These are phyloP conservation scores for Mastacembelus armatus DNA, from an alignment of 2,797 vertebrate genomes.

Conservation along the genomic window DNA sequence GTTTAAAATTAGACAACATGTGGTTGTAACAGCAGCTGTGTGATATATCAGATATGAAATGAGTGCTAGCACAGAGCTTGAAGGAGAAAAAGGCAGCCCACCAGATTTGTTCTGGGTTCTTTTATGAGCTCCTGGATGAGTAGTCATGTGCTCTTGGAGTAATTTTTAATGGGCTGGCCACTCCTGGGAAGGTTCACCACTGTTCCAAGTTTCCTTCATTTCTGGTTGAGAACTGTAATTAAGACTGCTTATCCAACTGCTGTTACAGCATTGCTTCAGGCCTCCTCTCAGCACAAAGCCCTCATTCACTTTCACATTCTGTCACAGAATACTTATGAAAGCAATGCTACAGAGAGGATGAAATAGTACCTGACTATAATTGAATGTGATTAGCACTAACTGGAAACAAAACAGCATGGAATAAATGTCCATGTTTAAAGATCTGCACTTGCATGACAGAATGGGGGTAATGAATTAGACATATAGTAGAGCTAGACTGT, in stretches of 20 bases:
- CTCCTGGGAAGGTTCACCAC: no score
- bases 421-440: conserved; percentile 73
- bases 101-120: not conserved
- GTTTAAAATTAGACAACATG: no score
- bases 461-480: conserved; percentile 76
- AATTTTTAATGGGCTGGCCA: no score
- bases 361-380: conserved; percentile 71
- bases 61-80: no score
- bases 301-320: conserved; percentile 44
- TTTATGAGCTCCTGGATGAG: no score
- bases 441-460: conserved; percentile 63
- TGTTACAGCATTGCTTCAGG: conserved; percentile 19
- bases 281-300: conserved; percentile 10
- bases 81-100: no score
- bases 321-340: conserved; percentile 37
- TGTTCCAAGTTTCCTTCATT: no score
- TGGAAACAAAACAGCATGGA: conserved; percentile 78
- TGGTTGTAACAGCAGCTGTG: no score
- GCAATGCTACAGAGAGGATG: conserved; percentile 43
- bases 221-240: conserved; percentile 36
- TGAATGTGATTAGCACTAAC: conserved; percentile 77
- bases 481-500: conserved; percentile 52
- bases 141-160: no score
- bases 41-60: no score
- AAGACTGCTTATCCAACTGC: conserved; percentile 24